phyloP scores from a whole-genome alignment of 2,888 invertebrate genomes.

The Hermodice carunculata region DNA sequence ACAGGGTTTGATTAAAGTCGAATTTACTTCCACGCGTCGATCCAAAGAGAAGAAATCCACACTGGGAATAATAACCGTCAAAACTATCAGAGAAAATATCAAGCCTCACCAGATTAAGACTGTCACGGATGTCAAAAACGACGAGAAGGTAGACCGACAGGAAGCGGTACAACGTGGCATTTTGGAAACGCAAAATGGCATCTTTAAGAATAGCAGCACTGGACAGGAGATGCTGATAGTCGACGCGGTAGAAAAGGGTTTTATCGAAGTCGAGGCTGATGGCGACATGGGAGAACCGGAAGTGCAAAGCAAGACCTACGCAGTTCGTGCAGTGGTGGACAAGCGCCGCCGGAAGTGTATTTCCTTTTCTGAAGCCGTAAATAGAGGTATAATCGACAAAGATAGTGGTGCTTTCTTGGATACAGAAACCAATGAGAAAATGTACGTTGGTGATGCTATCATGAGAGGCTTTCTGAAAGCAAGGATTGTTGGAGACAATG shows the following conservation, averaged over 20 bases:
- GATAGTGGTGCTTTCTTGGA: slow-evolving; percentile 62
- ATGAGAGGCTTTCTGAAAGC: slow-evolving; percentile 68
- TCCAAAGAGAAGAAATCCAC: slow-evolving; percentile 63
- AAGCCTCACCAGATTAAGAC: slow-evolving; percentile 54
- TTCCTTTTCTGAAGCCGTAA: slow-evolving; percentile 42
- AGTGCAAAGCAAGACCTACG: slow-evolving; percentile 60
- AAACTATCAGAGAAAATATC: slow-evolving; percentile 51
- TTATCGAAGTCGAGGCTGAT: slow-evolving; percentile 56
- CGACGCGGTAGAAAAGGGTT: slow-evolving; percentile 58
- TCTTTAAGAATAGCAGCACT: slow-evolving; percentile 42
- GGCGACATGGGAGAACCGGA: slow-evolving; percentile 30
- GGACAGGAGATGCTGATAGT: slow-evolving; percentile 51
- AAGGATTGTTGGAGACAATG: slow-evolving; percentile 54
- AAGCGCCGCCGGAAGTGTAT: slow-evolving; percentile 45
- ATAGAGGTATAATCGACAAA: slow-evolving; percentile 35
- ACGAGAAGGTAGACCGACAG: slow-evolving; percentile 3
- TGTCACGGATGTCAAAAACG: slow-evolving; percentile 48
- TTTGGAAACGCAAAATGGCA: slow-evolving; percentile 38
- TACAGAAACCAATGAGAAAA: slow-evolving; percentile 54
- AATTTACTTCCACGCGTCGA: slow-evolving; percentile 53
- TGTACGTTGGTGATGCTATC: slow-evolving; percentile 65
- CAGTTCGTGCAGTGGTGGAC: slow-evolving; percentile 64
- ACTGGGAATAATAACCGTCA: slow-evolving; percentile 65
- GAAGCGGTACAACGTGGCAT: slow-evolving; percentile 51
- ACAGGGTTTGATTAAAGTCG: slow-evolving; percentile 48